Evolutionary conservation across 2,797 vertebrate species (phyloP).

Genomic region (Cetoscarus ocellatus): DNA sequence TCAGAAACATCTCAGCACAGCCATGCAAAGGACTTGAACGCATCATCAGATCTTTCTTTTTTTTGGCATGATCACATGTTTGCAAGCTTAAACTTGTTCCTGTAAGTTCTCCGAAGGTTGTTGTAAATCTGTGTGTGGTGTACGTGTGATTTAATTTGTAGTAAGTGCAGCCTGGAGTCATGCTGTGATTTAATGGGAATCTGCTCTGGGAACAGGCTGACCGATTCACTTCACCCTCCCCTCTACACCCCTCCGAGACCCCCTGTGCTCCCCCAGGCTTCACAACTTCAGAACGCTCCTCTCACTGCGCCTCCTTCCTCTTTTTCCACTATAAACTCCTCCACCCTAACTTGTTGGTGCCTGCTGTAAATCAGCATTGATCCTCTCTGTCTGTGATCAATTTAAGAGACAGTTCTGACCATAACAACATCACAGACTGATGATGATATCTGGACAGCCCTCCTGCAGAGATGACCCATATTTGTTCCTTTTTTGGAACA

Average conservation of each 20-base stretch:
- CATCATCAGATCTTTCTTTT: background rate
- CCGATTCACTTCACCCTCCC: slow-evolving; percentile 43
- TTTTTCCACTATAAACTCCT: background rate
- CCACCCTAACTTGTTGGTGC: slow-evolving; percentile 12
- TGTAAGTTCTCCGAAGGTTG: background rate
- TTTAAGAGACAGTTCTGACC: no score
- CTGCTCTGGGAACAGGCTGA: slow-evolving; percentile 65
- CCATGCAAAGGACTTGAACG: background rate
- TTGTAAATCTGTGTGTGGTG: background rate
- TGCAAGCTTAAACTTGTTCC: background rate
- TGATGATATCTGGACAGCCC: no score
- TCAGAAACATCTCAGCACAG: slow-evolving; percentile 6
- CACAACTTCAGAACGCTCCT: slow-evolving; percentile 15
- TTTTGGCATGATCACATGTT: background rate
- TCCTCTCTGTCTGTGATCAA: background rate
- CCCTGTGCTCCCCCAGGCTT: slow-evolving; percentile 14
- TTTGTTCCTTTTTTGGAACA: background rate
- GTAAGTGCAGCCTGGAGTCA: slow-evolving; percentile 27
- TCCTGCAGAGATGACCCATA: background rate
- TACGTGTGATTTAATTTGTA: background rate
- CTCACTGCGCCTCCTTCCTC: background rate
- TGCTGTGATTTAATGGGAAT: slow-evolving; percentile 59
- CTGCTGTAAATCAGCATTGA: slow-evolving; percentile 5
- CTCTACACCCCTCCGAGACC: no score
- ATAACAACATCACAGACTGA: no score